Evolutionary conservation across 1,140 invertebrate genomes (phyloP).

Genomic region (Drusus annulatus): DNA sequence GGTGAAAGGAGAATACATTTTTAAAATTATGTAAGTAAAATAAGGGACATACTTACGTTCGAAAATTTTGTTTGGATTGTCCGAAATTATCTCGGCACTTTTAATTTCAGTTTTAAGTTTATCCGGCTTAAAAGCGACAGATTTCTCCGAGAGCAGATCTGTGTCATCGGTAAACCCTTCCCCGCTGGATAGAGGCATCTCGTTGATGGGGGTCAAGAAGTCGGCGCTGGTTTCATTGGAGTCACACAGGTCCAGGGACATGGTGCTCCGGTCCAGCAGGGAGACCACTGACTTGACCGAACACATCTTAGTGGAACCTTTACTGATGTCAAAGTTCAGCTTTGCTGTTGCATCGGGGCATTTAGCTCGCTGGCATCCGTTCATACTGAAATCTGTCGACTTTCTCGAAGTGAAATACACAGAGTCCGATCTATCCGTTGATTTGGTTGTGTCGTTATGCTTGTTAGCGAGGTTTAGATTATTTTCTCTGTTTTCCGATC

Average conservation of each 20-base stretch:
- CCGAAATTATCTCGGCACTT: conserved; percentile 42
- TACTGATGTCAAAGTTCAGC: conserved; percentile 67
- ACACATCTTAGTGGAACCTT: conserved; percentile 59
- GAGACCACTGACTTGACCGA: conserved; percentile 53
- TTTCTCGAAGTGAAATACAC: conserved; percentile 68
- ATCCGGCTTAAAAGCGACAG: conserved; percentile 45
- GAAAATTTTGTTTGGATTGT: conserved; percentile 50
- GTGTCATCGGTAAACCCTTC: conserved; percentile 51
- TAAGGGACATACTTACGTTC: conserved; percentile 45
- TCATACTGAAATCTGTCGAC: conserved; percentile 55
- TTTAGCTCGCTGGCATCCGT: conserved; percentile 63
- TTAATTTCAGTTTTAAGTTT: conserved; percentile 51
- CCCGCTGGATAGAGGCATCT: conserved; percentile 67
- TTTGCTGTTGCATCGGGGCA: conserved; percentile 65
- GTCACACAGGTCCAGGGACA: conserved; percentile 69
- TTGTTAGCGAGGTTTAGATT: conserved; percentile 63
- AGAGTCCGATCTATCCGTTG: conserved; percentile 67
- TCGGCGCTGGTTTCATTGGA: conserved; percentile 71
- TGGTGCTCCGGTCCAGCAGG: conserved; percentile 64
- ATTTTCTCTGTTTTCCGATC: conserved; percentile 65
- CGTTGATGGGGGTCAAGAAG: conserved; percentile 70
- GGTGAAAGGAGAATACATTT: no score
- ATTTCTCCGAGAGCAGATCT: conserved; percentile 49
- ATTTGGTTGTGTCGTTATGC: conserved; percentile 58
- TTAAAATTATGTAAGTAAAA: no score